phyloP scores from a whole-genome alignment of 2,113 vertebrate species.

The Eulacestoma nigropectus region DNA sequence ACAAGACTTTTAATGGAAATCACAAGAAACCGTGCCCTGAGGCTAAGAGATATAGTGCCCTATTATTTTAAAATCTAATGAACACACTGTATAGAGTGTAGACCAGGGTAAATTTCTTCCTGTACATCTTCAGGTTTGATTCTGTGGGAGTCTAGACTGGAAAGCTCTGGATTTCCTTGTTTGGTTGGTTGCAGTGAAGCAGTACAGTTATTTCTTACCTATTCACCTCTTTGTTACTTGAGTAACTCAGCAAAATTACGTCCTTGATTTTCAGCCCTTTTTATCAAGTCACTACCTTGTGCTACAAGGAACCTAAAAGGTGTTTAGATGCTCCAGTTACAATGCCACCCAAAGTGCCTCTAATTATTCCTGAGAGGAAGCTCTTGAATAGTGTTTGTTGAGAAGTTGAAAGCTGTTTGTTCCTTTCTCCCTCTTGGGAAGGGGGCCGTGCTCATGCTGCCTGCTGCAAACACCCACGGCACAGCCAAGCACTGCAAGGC shows the following conservation, averaged over 20 bases:
- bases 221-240: not conserved
- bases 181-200: not conserved
- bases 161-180: not conserved
- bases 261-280: not conserved
- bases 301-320: not conserved
- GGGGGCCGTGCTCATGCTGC: fast-evolving
- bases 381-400: not conserved
- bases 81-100: not conserved
- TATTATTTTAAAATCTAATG: slow-evolving; percentile 20
- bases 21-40: not conserved
- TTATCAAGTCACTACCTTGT: not conserved
- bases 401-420: not conserved
- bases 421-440: not conserved
- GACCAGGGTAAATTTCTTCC: not conserved
- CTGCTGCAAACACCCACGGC: not conserved
- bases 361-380: slow-evolving; percentile 9
- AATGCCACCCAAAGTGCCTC: not conserved
- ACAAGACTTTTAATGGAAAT: not conserved
- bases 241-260: not conserved
- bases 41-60: not conserved
- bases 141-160: not conserved
- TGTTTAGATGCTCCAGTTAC: not conserved
- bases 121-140: not conserved
- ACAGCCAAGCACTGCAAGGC: not conserved
- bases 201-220: not conserved